Evolutionary conservation across 2,888 invertebrate species (phyloP).

Genomic region (Lasioglossum morio): DNA sequence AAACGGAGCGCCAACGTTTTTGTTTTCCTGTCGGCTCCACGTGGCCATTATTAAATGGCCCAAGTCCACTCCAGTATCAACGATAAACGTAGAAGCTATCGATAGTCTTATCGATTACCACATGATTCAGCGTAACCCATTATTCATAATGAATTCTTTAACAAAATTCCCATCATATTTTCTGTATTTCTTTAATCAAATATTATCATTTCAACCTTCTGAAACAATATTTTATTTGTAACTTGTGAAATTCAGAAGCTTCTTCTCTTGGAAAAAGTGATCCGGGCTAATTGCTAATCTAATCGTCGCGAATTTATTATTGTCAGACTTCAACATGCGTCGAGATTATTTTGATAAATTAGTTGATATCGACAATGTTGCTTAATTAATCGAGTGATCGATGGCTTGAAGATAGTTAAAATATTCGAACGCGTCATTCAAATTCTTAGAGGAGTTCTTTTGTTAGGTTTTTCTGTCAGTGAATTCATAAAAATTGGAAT

Average conservation of each 20-base stretch:
- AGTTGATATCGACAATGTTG: conserved; percentile 19
- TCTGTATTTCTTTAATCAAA: neutral
- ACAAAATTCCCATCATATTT: neutral
- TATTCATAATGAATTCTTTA: conserved; percentile 7
- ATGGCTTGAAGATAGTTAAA: neutral
- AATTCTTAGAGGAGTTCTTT: neutral
- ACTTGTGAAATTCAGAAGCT: neutral
- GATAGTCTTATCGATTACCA: conserved; percentile 31
- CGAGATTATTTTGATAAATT: conserved; percentile 40
- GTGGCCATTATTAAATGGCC: conserved; percentile 23
- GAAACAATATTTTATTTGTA: neutral
- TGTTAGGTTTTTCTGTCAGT: neutral
- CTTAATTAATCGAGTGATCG: conserved; percentile 5
- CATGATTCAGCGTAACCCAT: neutral
- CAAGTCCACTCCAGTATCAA: neutral
- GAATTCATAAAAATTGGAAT: neutral
- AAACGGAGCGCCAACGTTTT: conserved; percentile 3
- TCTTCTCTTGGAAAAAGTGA: neutral
- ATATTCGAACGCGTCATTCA: conserved; percentile 30
- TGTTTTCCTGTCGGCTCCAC: conserved; percentile 5
- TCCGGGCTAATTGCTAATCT: conserved; percentile 25
- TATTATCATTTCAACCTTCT: neutral
- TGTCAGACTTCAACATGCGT: neutral
- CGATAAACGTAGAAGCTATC: conserved; percentile 19
- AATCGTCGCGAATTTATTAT: conserved; percentile 21